Conservation (phyloP, 2,797 vertebrate species). For the Bufotes viridis region DNA sequence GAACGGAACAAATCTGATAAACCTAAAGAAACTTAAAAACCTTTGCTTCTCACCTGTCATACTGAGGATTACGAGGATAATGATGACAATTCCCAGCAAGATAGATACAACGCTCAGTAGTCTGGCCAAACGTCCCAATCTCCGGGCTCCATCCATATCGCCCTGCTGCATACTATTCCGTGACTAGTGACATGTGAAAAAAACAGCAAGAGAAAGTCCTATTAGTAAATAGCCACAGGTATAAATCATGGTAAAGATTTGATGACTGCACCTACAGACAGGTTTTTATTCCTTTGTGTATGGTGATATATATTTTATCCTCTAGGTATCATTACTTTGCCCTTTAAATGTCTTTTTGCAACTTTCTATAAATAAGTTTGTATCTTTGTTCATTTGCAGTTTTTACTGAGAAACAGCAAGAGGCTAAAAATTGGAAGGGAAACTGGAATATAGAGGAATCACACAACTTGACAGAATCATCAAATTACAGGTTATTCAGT, state of each 20-base stretch:
- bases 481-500: not conserved
- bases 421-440: not conserved
- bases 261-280: not conserved
- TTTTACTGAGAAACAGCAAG: not conserved
- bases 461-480: not conserved
- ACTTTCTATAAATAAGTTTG: not conserved
- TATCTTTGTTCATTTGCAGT: not conserved
- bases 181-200: constrained; percentile 76
- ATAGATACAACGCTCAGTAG: constrained; percentile 91
- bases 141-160: constrained; percentile 88
- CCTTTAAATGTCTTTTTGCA: not conserved
- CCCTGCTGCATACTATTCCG: constrained; percentile 93
- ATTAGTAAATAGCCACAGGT: too few species aligned
- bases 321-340: not conserved
- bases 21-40: not conserved
- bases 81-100: constrained; percentile 85
- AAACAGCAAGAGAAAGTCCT: not conserved
- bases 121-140: constrained; percentile 91
- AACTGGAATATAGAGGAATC: not conserved
- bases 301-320: not conserved
- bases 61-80: constrained; percentile 79
- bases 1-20: too few species aligned
- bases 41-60: constrained; percentile 77
- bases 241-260: too few species aligned
- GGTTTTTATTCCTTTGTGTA: not conserved